Evolutionary conservation across 2,113 vertebrate species (phyloP), one percentile per base, ranked within the genome.

Genomic region (Colaptes auratus): DNA sequence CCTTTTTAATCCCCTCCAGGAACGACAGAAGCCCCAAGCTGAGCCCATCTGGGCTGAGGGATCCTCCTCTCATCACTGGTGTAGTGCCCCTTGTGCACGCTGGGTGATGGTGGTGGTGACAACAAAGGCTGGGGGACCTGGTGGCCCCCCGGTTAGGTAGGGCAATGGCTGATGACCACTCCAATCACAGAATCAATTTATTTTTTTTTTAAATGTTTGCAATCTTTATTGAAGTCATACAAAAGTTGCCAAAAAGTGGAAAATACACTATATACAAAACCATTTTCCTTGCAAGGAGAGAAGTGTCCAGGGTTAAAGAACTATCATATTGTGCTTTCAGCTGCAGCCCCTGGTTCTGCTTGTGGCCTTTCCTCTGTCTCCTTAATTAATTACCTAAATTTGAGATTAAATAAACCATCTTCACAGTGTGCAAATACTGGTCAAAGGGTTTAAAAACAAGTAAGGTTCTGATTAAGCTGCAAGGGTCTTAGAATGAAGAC

Each of bases 211-310:
- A 9, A 36, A 96, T 99, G 98, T 98, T 98, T 98, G 98, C 97
- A 98, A 97, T 97, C 97, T 99, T 99, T 99, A 99, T 98, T 99
- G 95, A 98, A 97, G 91, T 98, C 98, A 98, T 99, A 99, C 98
- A 99, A 99, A 99, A 98, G 97, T 97, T 97, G 98, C 97, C 97
- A 97, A 96, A 97, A 98, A 98, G 98, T 98, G 97, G 98, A 98
- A 98, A 98, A 98, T 97, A 98, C 98, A 97, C 98, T 99, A 99
- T 99, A 98, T 99, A 99, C 99, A 99, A 98, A 98, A 98, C 97
- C 98, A 97, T 96, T 96, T 97, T 97, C 94, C 97, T 98, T 98
- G 96, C 95, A 97, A 97, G 98, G 98, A 98, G 97, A 98, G 88
- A 91, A 97, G 97, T 96, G 97, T 97, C 94, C 85, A 88, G 94